phyloP scores from a whole-genome alignment of 2,797 vertebrate species.

The Varecia variegata region DNA sequence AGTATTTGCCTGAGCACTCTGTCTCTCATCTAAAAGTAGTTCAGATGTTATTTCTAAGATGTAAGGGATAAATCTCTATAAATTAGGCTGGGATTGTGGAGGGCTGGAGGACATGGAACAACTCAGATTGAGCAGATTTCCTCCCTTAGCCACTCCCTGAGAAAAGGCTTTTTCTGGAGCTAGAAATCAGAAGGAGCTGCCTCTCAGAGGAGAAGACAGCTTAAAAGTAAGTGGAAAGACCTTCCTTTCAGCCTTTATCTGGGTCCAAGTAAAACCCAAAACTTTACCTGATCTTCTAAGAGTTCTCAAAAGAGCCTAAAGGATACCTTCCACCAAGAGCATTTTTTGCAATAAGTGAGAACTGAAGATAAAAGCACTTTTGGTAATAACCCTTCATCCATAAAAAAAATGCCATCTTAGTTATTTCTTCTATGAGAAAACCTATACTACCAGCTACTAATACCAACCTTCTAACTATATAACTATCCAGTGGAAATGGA shows the following conservation, averaged over 20 bases:
- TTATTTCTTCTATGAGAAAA: not conserved
- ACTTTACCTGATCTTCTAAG: not conserved
- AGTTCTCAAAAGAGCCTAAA: constrained; percentile 31
- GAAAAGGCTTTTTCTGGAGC: not conserved
- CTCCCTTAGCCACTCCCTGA: not conserved
- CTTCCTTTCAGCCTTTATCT: constrained; percentile 22
- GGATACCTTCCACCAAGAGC: not conserved
- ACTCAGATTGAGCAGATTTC: not conserved
- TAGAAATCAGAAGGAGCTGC: constrained; percentile 8
- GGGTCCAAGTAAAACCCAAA: not conserved
- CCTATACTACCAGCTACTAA: not conserved
- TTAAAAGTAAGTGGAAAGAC: not conserved
- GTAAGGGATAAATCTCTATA: not conserved
- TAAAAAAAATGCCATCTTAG: not conserved
- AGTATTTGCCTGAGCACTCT: not conserved
- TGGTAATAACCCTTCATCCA: not conserved
- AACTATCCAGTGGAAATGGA: not conserved
- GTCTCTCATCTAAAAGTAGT: not conserved
- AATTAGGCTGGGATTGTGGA: not conserved
- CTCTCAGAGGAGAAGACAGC: not conserved
- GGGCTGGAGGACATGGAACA: not conserved
- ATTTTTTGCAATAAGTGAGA: constrained; percentile 21
- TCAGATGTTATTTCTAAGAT: not conserved
- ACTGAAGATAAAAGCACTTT: not conserved
- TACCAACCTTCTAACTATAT: not conserved